Evolutionary conservation across 2,888 invertebrate genomes (phyloP).

Genomic region (Netelia virgata): DNA sequence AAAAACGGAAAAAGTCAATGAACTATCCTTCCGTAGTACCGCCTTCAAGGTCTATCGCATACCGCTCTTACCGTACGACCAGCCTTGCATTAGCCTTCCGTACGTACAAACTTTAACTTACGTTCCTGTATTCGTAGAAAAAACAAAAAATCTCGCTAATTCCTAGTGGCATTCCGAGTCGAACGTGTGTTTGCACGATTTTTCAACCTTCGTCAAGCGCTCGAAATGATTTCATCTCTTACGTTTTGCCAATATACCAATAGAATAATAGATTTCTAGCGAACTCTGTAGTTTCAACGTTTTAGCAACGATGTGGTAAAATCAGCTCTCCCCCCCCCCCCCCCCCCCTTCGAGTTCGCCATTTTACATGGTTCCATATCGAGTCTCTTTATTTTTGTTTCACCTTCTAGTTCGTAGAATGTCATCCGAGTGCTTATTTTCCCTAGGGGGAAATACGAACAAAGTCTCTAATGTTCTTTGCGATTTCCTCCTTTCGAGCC

Average conservation of each 20-base stretch:
- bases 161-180: constrained; percentile 13
- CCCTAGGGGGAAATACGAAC: neutral
- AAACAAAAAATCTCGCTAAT: constrained; percentile 47
- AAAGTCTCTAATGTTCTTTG: constrained; percentile 4
- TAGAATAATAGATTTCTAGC: neutral
- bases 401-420: constrained; percentile 10
- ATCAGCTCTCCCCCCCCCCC: too few species aligned
- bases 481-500: constrained; percentile 26
- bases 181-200: constrained; percentile 38
- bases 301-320: constrained; percentile 61
- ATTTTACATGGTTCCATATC: neutral
- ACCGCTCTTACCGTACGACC: neutral
- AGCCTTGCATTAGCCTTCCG: neutral
- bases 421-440: constrained; percentile 11
- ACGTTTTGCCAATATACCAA: constrained; percentile 19
- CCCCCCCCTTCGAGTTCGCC: too few species aligned
- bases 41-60: constrained; percentile 2
- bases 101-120: neutral
- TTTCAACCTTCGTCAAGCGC: constrained; percentile 6
- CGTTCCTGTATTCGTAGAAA: too few species aligned
- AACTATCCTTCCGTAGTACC: neutral
- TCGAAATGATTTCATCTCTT: constrained; percentile 29
- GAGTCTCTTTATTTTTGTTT: constrained; percentile 6
- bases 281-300: constrained; percentile 38
- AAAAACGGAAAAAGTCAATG: neutral